A percentile compares a stretch with the other conserved stretches of the same genome.
Evolutionary conservation across 2,797 vertebrate species (phyloP).

Genomic region (Petrocephalus sullivani): DNA sequence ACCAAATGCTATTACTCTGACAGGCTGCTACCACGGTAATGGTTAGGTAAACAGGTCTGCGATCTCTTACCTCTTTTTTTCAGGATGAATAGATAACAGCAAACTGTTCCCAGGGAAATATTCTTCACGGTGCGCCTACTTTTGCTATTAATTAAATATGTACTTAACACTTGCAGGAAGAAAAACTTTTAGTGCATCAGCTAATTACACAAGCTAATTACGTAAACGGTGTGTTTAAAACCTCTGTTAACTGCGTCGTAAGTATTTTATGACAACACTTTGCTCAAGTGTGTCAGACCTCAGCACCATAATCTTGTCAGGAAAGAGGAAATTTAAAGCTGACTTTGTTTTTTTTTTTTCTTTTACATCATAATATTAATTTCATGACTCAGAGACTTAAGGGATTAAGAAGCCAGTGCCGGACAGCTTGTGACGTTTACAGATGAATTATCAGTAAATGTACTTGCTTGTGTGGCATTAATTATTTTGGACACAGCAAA

Average conservation of each 20-base stretch:
- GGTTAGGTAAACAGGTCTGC: background rate
- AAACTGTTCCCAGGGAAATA: background rate
- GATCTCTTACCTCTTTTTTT: slow-evolving; percentile 3
- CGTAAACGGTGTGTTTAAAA: slow-evolving; percentile 11
- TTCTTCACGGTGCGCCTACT: background rate
- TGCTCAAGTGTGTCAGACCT: background rate
- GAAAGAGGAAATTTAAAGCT: slow-evolving; percentile 6
- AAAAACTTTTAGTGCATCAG: slow-evolving; percentile 4
- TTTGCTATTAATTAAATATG: slow-evolving; percentile 9
- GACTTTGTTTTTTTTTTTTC: background rate
- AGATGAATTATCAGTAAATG: slow-evolving; percentile 10
- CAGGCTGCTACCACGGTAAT: background rate
- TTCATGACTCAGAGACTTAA: background rate
- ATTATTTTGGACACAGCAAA: slow-evolving; percentile 6
- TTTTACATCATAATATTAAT: slow-evolving; percentile 3
- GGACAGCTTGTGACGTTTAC: slow-evolving; percentile 2
- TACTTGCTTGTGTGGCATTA: slow-evolving; percentile 1
- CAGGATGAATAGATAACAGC: slow-evolving; percentile 11
- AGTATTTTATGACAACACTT: background rate
- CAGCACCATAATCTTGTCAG: slow-evolving; percentile 7
- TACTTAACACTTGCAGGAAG: slow-evolving; percentile 5
- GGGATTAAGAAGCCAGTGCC: background rate
- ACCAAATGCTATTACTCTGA: slow-evolving; percentile 3
- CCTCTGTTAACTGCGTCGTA: background rate
- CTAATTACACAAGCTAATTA: slow-evolving; percentile 9